Percentiles rank a stretch among this genome's conserved stretches.
Evolutionary conservation across 2,888 invertebrate species (phyloP).

Genomic region (Synergus japonicus): DNA sequence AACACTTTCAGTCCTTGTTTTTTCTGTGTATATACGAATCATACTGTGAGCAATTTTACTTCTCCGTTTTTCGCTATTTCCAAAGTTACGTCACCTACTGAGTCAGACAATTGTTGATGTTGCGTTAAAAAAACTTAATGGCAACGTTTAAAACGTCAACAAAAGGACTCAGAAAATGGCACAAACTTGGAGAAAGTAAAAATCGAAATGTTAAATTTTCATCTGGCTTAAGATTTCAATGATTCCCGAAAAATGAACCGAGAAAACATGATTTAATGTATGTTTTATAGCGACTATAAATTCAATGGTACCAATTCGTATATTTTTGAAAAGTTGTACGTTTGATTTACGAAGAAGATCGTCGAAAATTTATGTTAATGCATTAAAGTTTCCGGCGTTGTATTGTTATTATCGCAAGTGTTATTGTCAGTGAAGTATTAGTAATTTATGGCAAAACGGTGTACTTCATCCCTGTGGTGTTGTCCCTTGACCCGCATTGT

Average conservation of each 20-base stretch:
- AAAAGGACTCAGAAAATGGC: no score
- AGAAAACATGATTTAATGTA: neutral
- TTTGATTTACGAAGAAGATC: neutral
- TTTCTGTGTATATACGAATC: no score
- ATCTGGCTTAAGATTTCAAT: neutral
- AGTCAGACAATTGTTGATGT: no score
- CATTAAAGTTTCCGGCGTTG: constrained; percentile 25
- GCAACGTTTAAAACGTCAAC: no score
- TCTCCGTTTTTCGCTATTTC: no score
- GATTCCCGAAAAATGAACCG: neutral
- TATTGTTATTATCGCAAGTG: constrained; percentile 55
- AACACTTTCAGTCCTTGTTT: no score
- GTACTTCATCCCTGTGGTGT: constrained; percentile 47
- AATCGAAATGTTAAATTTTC: neutral
- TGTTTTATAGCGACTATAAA: neutral
- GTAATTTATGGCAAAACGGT: constrained; percentile 55
- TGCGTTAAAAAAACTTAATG: no score
- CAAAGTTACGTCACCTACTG: no score
- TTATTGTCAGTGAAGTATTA: constrained; percentile 51
- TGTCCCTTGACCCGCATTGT: constrained; percentile 63
- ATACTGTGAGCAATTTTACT: no score
- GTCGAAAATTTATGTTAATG: constrained; percentile 3
- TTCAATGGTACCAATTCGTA: neutral
- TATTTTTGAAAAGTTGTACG: neutral
- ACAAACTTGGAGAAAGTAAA: no score